A percentile compares a stretch with the other conserved stretches of the same genome.
These are phyloP conservation scores for Latheticus oryzae DNA, from an alignment of 2,888 invertebrate genomes.

Conservation along the genomic window DNA sequence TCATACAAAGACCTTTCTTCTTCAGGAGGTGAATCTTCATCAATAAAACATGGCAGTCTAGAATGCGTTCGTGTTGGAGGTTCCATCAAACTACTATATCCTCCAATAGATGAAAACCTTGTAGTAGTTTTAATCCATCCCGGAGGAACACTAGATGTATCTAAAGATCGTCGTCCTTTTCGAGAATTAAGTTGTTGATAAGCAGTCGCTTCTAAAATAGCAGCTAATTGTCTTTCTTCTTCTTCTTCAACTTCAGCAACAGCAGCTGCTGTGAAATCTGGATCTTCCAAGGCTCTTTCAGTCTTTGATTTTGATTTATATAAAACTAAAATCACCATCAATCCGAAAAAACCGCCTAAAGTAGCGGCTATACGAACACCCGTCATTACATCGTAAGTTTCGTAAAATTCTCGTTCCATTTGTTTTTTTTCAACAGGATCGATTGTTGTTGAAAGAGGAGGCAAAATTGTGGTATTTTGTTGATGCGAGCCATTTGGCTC, in stretches of 20 bases:
- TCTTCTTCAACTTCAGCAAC: slow-evolving; percentile 79
- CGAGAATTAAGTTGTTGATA: slow-evolving; percentile 66
- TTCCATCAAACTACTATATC: slow-evolving; percentile 78
- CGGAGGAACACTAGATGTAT: slow-evolving; percentile 74
- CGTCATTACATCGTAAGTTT: slow-evolving; percentile 94
- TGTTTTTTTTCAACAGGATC: slow-evolving; percentile 46
- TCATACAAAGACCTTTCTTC: slow-evolving; percentile 60
- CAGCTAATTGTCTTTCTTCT: slow-evolving; percentile 77
- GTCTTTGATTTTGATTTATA: slow-evolving; percentile 89
- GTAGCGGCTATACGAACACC: slow-evolving; percentile 93
- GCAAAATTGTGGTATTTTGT: slow-evolving; percentile 50
- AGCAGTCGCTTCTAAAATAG: slow-evolving; percentile 76
- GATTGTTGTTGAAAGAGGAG: slow-evolving; percentile 43
- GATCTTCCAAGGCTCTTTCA: slow-evolving; percentile 80
- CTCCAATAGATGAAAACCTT: slow-evolving; percentile 73
- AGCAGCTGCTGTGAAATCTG: slow-evolving; percentile 79
- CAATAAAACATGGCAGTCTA: slow-evolving; percentile 72
- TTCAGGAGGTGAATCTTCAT: slow-evolving; percentile 65
- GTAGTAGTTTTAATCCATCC: slow-evolving; percentile 65
- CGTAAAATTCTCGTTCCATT: slow-evolving; percentile 74
- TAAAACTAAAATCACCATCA: slow-evolving; percentile 91
- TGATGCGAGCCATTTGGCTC: slow-evolving; percentile 60
- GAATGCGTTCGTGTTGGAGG: slow-evolving; percentile 72
- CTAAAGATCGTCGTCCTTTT: slow-evolving; percentile 67
- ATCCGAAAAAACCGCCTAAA: slow-evolving; percentile 89